Percentiles rank a stretch among this genome's conserved stretches.
Evolutionary conservation across 1,140 invertebrate species (phyloP).

Genomic region (Achroia grisella): DNA sequence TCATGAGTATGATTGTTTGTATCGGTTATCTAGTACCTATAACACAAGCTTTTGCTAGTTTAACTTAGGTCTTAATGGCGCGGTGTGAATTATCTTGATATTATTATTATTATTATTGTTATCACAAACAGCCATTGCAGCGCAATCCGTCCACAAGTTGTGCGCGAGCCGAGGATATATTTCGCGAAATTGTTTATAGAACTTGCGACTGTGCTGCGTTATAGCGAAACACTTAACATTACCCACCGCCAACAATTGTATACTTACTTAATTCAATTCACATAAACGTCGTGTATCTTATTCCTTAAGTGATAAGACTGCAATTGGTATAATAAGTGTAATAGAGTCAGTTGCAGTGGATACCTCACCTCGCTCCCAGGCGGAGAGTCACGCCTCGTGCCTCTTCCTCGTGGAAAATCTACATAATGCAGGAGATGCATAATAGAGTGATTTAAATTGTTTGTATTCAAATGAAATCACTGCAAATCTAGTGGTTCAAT

Average conservation of each 20-base stretch:
- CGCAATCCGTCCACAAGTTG: slow-evolving; percentile 10
- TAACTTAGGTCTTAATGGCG: too few relatives aligned
- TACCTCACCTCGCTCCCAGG: slow-evolving; percentile 31
- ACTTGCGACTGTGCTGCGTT: slow-evolving; percentile 23
- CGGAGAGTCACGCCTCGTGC: slow-evolving; percentile 52
- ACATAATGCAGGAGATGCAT: slow-evolving; percentile 47
- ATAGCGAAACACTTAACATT: slow-evolving; percentile 51
- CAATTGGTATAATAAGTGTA: too few relatives aligned
- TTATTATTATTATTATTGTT: too few relatives aligned
- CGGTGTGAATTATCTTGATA: too few relatives aligned
- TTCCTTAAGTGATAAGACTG: too few relatives aligned
- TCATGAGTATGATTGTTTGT: too few relatives aligned
- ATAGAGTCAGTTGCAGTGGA: too few relatives aligned
- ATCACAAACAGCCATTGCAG: slow-evolving; percentile 14
- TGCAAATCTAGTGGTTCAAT: neutral
- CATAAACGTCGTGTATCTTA: too few relatives aligned
- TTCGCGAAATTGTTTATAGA: slow-evolving; percentile 58
- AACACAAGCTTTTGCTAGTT: too few relatives aligned
- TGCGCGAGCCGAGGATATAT: slow-evolving; percentile 38
- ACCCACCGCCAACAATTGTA: slow-evolving; percentile 28
- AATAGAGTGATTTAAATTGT: slow-evolving; percentile 39
- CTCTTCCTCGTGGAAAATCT: slow-evolving; percentile 44
- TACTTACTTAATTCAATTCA: too few relatives aligned
- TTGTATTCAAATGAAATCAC: slow-evolving; percentile 1
- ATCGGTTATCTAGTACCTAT: too few relatives aligned